These are phyloP conservation scores for Palloptera scutellata DNA, from an alignment of 2,888 invertebrate genomes.

Conservation along the genomic window DNA sequence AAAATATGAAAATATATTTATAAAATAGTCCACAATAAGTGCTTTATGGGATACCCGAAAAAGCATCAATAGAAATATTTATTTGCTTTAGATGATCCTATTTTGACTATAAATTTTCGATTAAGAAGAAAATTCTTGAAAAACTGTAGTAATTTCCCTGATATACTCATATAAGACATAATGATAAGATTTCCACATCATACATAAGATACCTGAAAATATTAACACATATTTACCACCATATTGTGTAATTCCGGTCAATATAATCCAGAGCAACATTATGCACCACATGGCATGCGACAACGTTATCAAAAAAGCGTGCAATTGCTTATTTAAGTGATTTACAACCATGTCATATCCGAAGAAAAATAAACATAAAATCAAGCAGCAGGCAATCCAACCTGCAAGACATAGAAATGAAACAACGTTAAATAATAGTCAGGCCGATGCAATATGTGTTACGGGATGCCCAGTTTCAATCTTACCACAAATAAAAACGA, in stretches of 20 bases:
- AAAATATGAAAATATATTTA: too few species aligned
- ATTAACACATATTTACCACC: constrained; percentile 55
- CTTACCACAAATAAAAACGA: constrained; percentile 47
- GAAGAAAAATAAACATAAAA: constrained; percentile 44
- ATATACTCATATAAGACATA: too few species aligned
- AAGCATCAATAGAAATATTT: too few species aligned
- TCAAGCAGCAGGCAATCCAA: constrained; percentile 46
- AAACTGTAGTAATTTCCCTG: too few species aligned
- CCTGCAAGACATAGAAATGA: constrained; percentile 40
- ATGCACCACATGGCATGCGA: constrained; percentile 65
- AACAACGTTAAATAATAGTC: background rate
- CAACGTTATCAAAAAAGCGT: constrained; percentile 56
- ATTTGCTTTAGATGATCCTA: too few species aligned
- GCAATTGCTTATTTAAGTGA: constrained; percentile 34
- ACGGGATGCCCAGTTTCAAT: background rate
- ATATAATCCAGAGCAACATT: constrained; percentile 63
- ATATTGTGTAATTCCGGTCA: constrained; percentile 64
- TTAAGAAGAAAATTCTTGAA: too few species aligned
- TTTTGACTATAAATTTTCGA: too few species aligned
- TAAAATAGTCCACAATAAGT: too few species aligned
- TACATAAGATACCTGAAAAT: background rate
- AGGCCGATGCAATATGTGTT: too few species aligned
- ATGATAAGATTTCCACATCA: background rate
- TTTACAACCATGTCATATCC: constrained; percentile 39
- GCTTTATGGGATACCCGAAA: too few species aligned